Evolutionary conservation across 2,113 vertebrate species (phyloP).

Genomic region (Egretta garzetta): DNA sequence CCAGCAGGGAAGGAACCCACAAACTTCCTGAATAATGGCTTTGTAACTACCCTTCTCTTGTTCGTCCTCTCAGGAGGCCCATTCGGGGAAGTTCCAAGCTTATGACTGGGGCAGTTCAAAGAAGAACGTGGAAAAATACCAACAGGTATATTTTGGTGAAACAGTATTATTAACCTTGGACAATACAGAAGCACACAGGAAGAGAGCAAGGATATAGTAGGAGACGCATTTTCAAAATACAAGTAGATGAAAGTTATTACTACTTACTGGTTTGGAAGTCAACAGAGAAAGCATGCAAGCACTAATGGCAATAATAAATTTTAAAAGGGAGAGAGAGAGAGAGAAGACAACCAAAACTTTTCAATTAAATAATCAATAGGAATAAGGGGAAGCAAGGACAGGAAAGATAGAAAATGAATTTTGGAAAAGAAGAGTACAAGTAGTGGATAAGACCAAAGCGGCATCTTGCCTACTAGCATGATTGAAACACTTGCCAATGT

Average conservation of each 20-base stretch:
- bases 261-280: neutral
- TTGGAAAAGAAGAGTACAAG: neutral
- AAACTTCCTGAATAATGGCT: neutral
- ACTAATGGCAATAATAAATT: neutral
- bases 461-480: neutral
- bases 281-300: neutral
- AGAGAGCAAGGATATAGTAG: neutral
- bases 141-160: conserved; percentile 19
- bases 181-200: neutral
- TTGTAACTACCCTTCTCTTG: neutral
- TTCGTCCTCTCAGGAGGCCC: neutral
- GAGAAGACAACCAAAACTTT: neutral
- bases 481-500: neutral
- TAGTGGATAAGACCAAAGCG: neutral
- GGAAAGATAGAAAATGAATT: neutral
- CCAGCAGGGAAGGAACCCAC: neutral
- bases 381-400: neutral
- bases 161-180: neutral
- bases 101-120: conserved; percentile 49
- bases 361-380: neutral
- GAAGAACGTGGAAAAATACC: conserved; percentile 22
- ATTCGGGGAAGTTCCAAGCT: conserved; percentile 10
- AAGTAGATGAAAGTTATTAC: neutral
- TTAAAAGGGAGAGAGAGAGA: no score
- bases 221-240: neutral